phyloP scores from a whole-genome alignment of 2,113 vertebrate genomes.

The Protobothrops flavoviridis region DNA sequence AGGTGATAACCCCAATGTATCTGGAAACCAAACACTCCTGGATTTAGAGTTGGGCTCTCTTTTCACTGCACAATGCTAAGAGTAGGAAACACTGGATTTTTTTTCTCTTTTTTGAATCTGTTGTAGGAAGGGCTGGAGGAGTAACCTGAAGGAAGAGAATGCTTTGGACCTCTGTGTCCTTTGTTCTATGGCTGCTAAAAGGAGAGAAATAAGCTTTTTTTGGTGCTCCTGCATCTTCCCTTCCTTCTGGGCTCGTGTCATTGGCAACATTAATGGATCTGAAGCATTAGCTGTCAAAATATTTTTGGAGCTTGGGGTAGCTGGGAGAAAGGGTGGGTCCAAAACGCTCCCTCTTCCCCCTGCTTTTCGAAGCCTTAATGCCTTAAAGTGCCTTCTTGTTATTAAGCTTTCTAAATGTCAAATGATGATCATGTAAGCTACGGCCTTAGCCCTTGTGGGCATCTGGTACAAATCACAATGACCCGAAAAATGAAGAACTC shows the following conservation, averaged over 20 bases:
- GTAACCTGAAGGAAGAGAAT: neutral
- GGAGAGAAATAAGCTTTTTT: neutral
- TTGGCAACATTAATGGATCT: neutral
- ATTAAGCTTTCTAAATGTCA: neutral
- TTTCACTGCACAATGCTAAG: neutral
- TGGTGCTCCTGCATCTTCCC: neutral
- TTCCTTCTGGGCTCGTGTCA: neutral
- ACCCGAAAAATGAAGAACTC: neutral
- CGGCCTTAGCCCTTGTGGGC: neutral
- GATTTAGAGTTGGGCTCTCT: neutral
- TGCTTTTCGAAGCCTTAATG: neutral
- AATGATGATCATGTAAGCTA: neutral
- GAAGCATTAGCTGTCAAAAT: neutral
- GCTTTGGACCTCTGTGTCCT: neutral
- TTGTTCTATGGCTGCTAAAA: neutral
- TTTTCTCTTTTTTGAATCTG: neutral
- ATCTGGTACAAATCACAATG: neutral
- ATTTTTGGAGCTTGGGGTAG: too few species aligned
- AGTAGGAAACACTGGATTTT: neutral
- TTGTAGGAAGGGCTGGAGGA: neutral
- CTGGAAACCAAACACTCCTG: neutral
- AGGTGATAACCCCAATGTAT: neutral
- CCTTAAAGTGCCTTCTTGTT: slow-evolving; percentile 5
- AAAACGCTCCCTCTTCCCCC: neutral
- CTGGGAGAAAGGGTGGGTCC: too few species aligned